Base-by-base conservation (phyloP, 2,888 invertebrate species). In the Itoplectis maculator region DNA sequence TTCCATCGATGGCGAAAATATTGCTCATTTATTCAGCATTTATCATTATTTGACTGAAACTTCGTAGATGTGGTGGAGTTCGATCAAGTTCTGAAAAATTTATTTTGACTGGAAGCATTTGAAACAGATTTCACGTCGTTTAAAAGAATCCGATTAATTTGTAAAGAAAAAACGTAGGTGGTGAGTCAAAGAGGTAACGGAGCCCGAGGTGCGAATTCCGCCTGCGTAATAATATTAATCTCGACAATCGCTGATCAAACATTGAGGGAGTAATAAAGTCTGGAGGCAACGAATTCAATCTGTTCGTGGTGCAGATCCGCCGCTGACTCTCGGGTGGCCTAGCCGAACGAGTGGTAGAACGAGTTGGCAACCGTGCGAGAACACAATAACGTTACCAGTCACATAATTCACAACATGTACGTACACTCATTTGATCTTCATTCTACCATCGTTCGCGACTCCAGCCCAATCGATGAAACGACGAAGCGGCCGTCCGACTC, bases 331-430 rank as follows among this genome's bases (percentile, higher is more conserved):
- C 65, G 23, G 23, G 70, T 68, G 82, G 75, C 79, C 70, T 82
- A 56, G 49, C 29, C 73, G 23, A 56, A 66, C 20, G 45, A 54
- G 66, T 45, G 59, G 23, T 54, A 54, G 51, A 72, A 77, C 15
- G 40, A 70, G 65, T 69, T 72, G 73, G 54, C 69, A 35, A 63
- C 61, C 35, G 76, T 29, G 37, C 23, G 56, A 45, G 69, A 75
- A 74, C 59, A 87, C 86, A 89, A 85, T 80, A 79, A 86, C 88
- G 88, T 91, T 91, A 89, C 88, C 87, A 89, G 89, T 89, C 89
- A 85, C 85, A 87, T 88, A 68, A 79, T 61, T 79, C 76, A 56
- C 54, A 29, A 69, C 61, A 47, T 61, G 73, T 68, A 29, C 23
- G 51, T 37, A 61, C 49, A 68, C 69, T 56, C 47, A 3, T 78